Conservation (phyloP, 1,140 invertebrate species). For the Meloidogyne exigua region DNA sequence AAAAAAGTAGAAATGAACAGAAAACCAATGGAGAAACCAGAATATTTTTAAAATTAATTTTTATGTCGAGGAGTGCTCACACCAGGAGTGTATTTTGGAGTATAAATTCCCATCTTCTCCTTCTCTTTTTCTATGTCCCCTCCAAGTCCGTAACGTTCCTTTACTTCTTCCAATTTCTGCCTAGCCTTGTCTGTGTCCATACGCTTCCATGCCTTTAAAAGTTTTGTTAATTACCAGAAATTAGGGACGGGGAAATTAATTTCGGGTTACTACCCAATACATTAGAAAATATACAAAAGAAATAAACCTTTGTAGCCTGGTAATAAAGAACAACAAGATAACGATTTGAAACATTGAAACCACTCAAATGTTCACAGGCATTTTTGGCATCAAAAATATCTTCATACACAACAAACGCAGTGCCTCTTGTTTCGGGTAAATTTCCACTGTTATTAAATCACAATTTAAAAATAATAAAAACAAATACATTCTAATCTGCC, state of each 20-base stretch:
- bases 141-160: slow-evolving; percentile 83
- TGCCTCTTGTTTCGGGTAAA: slow-evolving; percentile 92
- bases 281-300: slow-evolving; percentile 46
- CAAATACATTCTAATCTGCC: slow-evolving; percentile 95
- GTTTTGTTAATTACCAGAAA: background rate
- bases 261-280: too few relatives aligned
- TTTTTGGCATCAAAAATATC: slow-evolving; percentile 97
- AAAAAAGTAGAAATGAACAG: too few relatives aligned
- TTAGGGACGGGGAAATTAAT: too few relatives aligned
- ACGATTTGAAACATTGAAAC: slow-evolving; percentile 97
- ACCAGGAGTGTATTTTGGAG: slow-evolving; percentile 24
- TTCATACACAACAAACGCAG: slow-evolving; percentile 99
- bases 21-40: too few relatives aligned
- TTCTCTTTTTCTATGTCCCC: slow-evolving; percentile 63
- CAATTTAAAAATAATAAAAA: slow-evolving; percentile 16
- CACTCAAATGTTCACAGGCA: slow-evolving; percentile 96
- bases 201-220: slow-evolving; percentile 79
- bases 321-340: slow-evolving; percentile 95
- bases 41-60: background rate
- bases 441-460: slow-evolving; percentile 75
- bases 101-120: slow-evolving; percentile 48
- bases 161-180: slow-evolving; percentile 92
- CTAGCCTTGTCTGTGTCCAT: slow-evolving; percentile 93
- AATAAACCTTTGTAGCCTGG: slow-evolving; percentile 68
- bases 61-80: slow-evolving; percentile 23